Evolutionary conservation across 2,888 invertebrate species (phyloP).

Genomic region (Mesorhabditis sp.): DNA sequence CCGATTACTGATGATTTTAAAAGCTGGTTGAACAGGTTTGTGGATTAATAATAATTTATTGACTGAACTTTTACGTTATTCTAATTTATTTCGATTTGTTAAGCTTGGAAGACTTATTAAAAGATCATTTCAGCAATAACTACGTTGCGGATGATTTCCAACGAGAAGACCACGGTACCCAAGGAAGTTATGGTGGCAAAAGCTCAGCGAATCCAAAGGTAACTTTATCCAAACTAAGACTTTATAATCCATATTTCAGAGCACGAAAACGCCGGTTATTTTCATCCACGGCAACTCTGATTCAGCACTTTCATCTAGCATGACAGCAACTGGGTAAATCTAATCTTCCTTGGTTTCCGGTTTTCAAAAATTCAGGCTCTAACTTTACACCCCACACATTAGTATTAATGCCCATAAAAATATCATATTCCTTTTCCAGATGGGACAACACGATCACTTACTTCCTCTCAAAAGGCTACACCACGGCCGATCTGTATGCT

Average conservation of each 20-base stretch:
- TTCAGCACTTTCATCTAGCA: slow-evolving; percentile 24
- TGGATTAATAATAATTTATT: no score
- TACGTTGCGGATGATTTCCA: slow-evolving; percentile 30
- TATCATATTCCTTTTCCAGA: slow-evolving; percentile 3
- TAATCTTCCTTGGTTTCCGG: not conserved
- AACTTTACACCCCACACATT: not conserved
- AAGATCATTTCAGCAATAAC: slow-evolving; percentile 22
- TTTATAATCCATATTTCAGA: not conserved
- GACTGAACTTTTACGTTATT: not conserved
- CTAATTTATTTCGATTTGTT: no score
- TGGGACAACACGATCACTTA: slow-evolving; percentile 33
- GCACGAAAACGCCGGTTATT: slow-evolving; percentile 22
- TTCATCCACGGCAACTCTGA: slow-evolving; percentile 45
- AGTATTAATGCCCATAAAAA: not conserved
- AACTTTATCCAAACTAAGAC: not conserved
- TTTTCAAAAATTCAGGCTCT: no score
- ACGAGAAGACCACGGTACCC: slow-evolving; percentile 28
- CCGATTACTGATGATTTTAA: not conserved
- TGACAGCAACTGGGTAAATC: slow-evolving; percentile 23
- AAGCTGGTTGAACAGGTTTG: not conserved
- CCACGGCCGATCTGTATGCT: slow-evolving; percentile 38
- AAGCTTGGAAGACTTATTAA: not conserved
- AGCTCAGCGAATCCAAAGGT: slow-evolving; percentile 15
- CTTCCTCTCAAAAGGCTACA: slow-evolving; percentile 33
- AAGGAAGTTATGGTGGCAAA: slow-evolving; percentile 40